Base-by-base conservation (phyloP, 2,113 vertebrate genomes). In the Coracopsis vasa region DNA sequence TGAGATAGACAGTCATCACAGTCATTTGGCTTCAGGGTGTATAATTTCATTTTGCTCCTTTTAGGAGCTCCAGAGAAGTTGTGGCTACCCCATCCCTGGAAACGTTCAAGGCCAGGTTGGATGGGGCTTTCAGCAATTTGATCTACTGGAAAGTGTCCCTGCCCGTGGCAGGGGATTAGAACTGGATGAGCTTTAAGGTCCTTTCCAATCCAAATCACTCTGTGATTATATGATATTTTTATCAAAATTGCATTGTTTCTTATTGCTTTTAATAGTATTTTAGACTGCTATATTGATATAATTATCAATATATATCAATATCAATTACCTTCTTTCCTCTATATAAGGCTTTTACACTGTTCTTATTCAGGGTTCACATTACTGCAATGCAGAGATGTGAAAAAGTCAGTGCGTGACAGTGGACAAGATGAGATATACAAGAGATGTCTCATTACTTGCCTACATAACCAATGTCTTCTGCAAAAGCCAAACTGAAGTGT, bases 11-110 rank as follows among this genome's bases (percentile, higher is more conserved):
- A 60, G 6, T 17, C 6, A 14, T 56, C 11, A 7, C 0, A 0
- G 17, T 8, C 11, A 33, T 83, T 11, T 25, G 29, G 15, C 7
- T 65, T 72, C 47, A 48, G 25, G 31, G 4, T 0, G 0, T 2
- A 15, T 9, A 20, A 11, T 25, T 69, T 45, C 11, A 39, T 56
- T 77, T 72, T 28, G 5, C 17, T 10, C 21, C 41, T 37, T 86
- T 53, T 17, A 72, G 41, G 27, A 80, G 44, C 13, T 47, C 24
- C 5, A 4, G 39, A 6, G 39, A 13, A 35, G 39, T 9, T 42
- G 37, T n/a, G 37, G 24, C 13, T 42, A 25, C 24, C 11, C 31
- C 14, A 80, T 44, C 31, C 39, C 33, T 53, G 77, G 77, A 16
- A 44, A 16, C 56, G 20, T 7, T n/a, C 41, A 45, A 67, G 25